These are phyloP conservation scores for Melikaiella ostensackeni DNA, from an alignment of 2,888 invertebrate species.

Conservation along the genomic window DNA sequence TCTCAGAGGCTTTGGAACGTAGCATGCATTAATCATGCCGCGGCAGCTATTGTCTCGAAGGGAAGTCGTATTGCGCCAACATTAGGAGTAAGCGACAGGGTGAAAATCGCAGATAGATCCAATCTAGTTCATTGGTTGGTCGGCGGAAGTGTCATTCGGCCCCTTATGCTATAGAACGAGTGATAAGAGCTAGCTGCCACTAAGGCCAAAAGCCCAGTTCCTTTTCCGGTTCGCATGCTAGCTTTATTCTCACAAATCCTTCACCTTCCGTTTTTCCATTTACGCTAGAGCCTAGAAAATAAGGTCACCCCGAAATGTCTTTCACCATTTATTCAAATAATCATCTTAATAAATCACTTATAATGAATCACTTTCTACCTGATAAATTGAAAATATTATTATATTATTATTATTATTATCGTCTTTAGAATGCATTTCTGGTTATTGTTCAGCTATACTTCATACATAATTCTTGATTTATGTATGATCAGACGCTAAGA, in stretches of 20 bases:
- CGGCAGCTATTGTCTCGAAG: conserved; percentile 12
- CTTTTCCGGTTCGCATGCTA: background rate
- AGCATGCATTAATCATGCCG: conserved; percentile 13
- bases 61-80: conserved; percentile 23
- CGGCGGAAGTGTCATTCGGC: conserved; percentile 32
- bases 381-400: background rate
- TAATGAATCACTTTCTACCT: background rate
- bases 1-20: background rate
- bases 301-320: background rate
- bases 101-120: conserved; percentile 38
- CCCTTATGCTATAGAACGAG: conserved; percentile 26
- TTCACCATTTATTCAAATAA: background rate
- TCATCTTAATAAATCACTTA: no score
- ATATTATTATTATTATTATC: no score
- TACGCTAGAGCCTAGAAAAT: background rate
- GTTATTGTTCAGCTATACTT: no score
- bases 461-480: no score
- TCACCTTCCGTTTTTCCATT: background rate
- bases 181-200: conserved; percentile 27
- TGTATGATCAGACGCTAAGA: no score
- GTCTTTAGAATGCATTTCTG: no score
- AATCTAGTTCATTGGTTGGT: conserved; percentile 39
- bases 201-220: background rate
- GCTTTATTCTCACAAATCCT: background rate
- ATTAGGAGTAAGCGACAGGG: conserved; percentile 31